Conservation (phyloP, 2,888 invertebrate genomes). For the Eretmocerus hayati region DNA sequence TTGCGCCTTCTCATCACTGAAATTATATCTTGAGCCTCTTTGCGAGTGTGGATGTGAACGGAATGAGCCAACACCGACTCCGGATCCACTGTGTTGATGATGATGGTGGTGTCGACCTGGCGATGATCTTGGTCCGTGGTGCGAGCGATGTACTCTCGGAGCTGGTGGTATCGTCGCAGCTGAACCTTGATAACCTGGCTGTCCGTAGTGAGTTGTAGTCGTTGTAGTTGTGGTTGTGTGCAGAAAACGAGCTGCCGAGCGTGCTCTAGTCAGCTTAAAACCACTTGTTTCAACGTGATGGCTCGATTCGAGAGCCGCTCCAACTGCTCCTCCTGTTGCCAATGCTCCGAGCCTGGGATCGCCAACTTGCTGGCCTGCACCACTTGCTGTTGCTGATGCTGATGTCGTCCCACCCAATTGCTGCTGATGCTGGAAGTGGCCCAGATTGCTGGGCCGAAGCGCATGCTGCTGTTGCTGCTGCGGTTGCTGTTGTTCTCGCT, state of each 20-base stretch:
- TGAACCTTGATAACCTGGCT: conserved; percentile 10
- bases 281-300: too few relatives aligned
- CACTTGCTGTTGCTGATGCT: too few relatives aligned
- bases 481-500: conserved; percentile 27
- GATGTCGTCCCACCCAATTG: too few relatives aligned
- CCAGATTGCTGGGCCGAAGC: conserved; percentile 36
- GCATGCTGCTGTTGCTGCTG: conserved; percentile 39
- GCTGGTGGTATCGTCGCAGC: conserved; percentile 17
- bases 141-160: conserved; percentile 38
- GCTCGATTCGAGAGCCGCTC: too few relatives aligned
- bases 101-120: conserved; percentile 43
- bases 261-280: conserved; percentile 48
- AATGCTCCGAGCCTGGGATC: too few relatives aligned
- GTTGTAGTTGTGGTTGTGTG: conserved; percentile 39
- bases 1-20: conserved; percentile 76
- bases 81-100: conserved; percentile 48
- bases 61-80: too few relatives aligned
- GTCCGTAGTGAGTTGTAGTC: conserved; percentile 29
- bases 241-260: conserved; percentile 43
- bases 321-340: too few relatives aligned
- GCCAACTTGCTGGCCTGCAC: too few relatives aligned
- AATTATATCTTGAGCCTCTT: conserved; percentile 48
- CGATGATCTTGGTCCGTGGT: conserved; percentile 40
- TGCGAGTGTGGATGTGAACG: too few relatives aligned
- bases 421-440: conserved; percentile 33